Conservation (phyloP, 2,888 invertebrate genomes). For the Diplazon laetatorius region DNA sequence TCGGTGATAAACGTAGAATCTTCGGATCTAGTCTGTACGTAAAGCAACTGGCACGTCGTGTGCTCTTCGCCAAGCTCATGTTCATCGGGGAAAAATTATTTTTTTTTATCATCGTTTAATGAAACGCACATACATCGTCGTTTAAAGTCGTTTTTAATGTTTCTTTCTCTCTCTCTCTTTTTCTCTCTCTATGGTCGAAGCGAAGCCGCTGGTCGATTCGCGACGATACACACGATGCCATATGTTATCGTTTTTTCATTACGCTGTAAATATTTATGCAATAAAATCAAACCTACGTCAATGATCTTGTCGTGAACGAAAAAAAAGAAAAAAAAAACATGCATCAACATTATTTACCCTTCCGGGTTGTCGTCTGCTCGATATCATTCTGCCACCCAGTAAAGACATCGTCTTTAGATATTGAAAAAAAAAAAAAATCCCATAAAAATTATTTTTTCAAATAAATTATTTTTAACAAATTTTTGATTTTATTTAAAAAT, state of each 20-base stretch:
- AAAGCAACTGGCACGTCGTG: no score
- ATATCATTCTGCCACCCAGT: no score
- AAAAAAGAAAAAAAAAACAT: no score
- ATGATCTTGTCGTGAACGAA: slow-evolving; percentile 2
- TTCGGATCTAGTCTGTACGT: no score
- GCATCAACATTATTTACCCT: neutral
- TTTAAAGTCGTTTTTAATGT: slow-evolving; percentile 10
- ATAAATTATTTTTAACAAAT: no score
- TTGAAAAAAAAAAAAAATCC: no score
- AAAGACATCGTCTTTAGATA: no score
- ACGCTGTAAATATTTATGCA: slow-evolving; percentile 62
- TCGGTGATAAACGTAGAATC: no score
- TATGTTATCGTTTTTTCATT: slow-evolving; percentile 7
- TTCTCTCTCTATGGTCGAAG: no score
- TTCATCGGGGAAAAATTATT: no score
- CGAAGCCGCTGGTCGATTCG: slow-evolving; percentile 23
- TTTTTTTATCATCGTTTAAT: slow-evolving; percentile 37
- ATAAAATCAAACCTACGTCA: slow-evolving; percentile 62
- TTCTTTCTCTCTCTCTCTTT: slow-evolving; percentile 15
- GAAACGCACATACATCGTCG: neutral
- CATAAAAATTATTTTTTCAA: no score
- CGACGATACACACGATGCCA: neutral
- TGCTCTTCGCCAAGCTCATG: no score
- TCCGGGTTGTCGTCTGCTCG: neutral
- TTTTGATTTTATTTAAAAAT: neutral